Evolutionary conservation across 1,140 invertebrate genomes (phyloP), one percentile per base, ranked within the genome.

Genomic region (Drosophila nebulosa): DNA sequence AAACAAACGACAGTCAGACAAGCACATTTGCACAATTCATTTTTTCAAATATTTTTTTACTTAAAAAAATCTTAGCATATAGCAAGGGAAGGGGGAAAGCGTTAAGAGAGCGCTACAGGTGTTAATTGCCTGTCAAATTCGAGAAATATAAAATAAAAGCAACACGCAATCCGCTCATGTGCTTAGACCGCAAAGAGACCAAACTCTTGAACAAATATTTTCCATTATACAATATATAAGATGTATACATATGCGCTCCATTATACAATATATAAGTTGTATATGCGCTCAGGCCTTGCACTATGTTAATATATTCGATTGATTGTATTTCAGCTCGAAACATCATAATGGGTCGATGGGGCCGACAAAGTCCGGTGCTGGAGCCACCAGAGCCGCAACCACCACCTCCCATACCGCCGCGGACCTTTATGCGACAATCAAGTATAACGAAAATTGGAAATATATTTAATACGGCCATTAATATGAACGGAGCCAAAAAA

Each of bases 401-500:
- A 24, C 74, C 90, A 14, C 89, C 79, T 14, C 67, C 71, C 81
- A 73, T 90, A 3, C 89, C 93, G 90, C 64, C 92, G 77, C 79
- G 92, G 81, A 79, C 93, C 24, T 90, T 95, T 77, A 95, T 94
- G 91, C 93, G 94, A 61, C 94, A 95, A 88, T 93, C 94, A 56
- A 94, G 94, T 92, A 93, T 95, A 85, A 94, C 94, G 26, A 94
- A 94, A 89, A 92, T 95, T 64, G 93, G 94, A n/a, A 93, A 93
- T 66, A 94, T 94, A 92, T 93, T 95, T 62, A 94, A 94, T 78
- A 94, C 94, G 46, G 94, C 94, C 59, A 94, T 94, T 64, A 92
- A 91, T 50, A 94, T 94, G 63, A 92, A 92, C 57, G 89, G 89
- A 36, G 74, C 90, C 2, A 92, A 92, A 18, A 91, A 86, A 65